Evolutionary conservation across 2,113 vertebrate genomes (phyloP), one percentile per base, ranked within the genome.

Genomic region (Plecturocebus donacophilus): DNA sequence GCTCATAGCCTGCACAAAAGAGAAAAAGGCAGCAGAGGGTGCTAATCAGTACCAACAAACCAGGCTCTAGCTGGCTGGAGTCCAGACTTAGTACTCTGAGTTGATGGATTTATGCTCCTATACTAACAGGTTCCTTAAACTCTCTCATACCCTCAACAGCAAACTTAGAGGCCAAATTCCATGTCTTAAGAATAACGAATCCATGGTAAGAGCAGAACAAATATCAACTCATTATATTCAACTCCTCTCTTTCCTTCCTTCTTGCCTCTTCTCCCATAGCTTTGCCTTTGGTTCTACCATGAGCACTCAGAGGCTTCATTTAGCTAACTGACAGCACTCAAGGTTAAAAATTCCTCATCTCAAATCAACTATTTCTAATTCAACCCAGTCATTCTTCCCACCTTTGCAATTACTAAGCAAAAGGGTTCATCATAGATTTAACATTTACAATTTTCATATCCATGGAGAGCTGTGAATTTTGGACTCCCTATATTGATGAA

Each of bases 1-100:
- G 99, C 97, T 99, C 99, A 1, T 99, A 99, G 93, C 99, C 99
- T 99, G 91, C 23, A 96, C 68, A 38, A 71, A 92, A 90, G 91
- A 89, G 47, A 49, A 88, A 30, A 38, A 95, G 49, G 42, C 95
- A n/a, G 35, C 9, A 94, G 30, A 95, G 25, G 6, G 47, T 17
- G 56, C n/a, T 58, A 54, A 25, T 49, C 40, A 66, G 45, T 19
- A 42, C 2, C 25, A 5, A 70, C 1, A 16, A 11, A 66, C 6
- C 20, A 70, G 82, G 32, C 42, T 64, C 54, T 40, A 30, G 27
- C 54, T 80, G 49, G n/a, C 0, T 38, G 4, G 23, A 45, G 42
- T 49, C 2, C 49, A 66, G 49, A 8, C 27, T 86, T n/a, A n/a
- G 13, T 13, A 70, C 52, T 77, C 71, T 23, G 2, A 16, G 8